phyloP scores from a whole-genome alignment of 53 echinoderm and acorn worm genomes.

The Echinometra lucunter region DNA sequence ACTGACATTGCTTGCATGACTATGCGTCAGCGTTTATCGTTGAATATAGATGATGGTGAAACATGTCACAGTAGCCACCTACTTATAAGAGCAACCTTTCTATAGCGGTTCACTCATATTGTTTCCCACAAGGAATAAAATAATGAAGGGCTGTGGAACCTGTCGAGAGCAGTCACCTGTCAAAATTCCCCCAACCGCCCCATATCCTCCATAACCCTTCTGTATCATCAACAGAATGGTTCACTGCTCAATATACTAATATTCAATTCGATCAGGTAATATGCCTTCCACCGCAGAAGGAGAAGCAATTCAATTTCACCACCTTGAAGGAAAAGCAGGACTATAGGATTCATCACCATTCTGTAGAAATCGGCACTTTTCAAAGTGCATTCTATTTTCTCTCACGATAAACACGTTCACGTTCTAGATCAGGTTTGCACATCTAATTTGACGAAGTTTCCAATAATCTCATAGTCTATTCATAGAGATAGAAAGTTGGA shows the following conservation, averaged over 20 bases:
- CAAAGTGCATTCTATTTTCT: slow-evolving; percentile 22
- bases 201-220: too few species aligned
- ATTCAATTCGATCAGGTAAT: neutral
- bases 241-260: neutral
- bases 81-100: too few species aligned
- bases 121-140: too few species aligned
- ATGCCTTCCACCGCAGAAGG: neutral
- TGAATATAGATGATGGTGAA: too few species aligned
- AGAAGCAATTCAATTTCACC: slow-evolving; percentile 6
- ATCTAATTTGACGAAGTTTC: slow-evolving; percentile 48
- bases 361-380: slow-evolving; percentile 8
- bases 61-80: too few species aligned
- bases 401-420: neutral
- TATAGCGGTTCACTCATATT: too few species aligned
- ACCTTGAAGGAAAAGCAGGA: neutral
- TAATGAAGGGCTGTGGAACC: too few species aligned
- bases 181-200: too few species aligned
- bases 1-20: too few species aligned
- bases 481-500: neutral
- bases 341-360: neutral
- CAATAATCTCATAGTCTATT: slow-evolving; percentile 38
- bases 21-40: too few species aligned
- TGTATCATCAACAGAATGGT: too few species aligned
- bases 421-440: slow-evolving; percentile 52
- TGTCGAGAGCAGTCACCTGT: too few species aligned